These are phyloP conservation scores for Brachymystax lenok DNA, from an alignment of 2,797 vertebrate species.

Conservation along the genomic window DNA sequence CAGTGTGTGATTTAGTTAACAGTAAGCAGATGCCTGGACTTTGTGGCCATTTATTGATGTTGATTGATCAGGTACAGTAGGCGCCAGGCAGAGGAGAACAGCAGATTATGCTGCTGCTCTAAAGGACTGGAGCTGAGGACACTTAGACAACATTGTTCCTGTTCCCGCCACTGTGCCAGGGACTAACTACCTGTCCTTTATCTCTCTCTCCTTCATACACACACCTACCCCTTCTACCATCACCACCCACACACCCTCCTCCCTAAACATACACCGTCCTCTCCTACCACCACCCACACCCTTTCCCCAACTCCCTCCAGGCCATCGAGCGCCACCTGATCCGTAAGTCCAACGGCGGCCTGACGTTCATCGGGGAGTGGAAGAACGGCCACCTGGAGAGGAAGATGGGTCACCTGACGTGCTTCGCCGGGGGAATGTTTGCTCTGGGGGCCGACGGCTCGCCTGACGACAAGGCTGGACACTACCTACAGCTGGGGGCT, in stretches of 20 bases:
- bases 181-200: neutral
- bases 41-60: slow-evolving; percentile 24
- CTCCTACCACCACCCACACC: too few species aligned
- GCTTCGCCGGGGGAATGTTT: slow-evolving; percentile 98
- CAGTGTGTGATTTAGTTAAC: neutral
- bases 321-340: slow-evolving; percentile 97
- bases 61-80: slow-evolving; percentile 17
- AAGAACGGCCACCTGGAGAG: slow-evolving; percentile 97
- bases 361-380: slow-evolving; percentile 97
- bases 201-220: too few species aligned
- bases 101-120: too few species aligned
- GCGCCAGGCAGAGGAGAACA: neutral
- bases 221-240: too few species aligned
- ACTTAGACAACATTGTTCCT: neutral
- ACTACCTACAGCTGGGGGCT: slow-evolving; percentile 96
- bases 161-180: neutral
- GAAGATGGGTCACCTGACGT: slow-evolving; percentile 98
- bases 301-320: slow-evolving; percentile 61
- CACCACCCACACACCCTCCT: neutral
- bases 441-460: slow-evolving; percentile 95
- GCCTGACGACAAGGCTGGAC: slow-evolving; percentile 92
- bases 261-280: neutral
- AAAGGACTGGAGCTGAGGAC: too few species aligned
- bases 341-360: slow-evolving; percentile 92
- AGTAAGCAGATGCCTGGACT: slow-evolving; percentile 25